Evolutionary conservation across 2,797 vertebrate species (phyloP).

Genomic region (Lagocephalus sceleratus): DNA sequence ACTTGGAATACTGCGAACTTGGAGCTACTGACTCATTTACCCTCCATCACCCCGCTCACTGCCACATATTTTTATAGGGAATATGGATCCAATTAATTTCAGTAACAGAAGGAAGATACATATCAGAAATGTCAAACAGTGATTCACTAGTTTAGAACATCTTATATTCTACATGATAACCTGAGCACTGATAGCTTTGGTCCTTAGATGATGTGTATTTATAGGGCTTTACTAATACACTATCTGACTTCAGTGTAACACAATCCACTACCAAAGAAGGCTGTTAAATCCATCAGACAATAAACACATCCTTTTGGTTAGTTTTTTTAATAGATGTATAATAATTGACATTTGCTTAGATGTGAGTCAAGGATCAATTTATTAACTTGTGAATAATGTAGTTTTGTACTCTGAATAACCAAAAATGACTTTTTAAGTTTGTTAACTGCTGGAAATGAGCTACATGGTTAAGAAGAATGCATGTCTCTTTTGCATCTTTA

Average conservation of each 20-base stretch:
- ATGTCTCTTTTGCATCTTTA: too few relatives aligned
- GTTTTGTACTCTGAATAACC: too few relatives aligned
- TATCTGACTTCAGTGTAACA: not conserved
- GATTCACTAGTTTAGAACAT: not conserved
- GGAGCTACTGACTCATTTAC: slow-evolving; percentile 40
- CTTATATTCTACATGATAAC: not conserved
- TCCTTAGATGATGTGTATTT: not conserved
- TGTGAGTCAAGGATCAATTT: too few relatives aligned
- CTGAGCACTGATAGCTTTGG: not conserved
- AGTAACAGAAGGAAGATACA: slow-evolving; percentile 31
- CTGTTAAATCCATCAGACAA: not conserved
- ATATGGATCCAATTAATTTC: slow-evolving; percentile 50
- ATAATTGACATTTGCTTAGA: too few relatives aligned
- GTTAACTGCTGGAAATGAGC: too few relatives aligned
- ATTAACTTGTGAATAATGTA: too few relatives aligned
- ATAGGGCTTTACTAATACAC: not conserved
- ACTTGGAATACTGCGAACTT: slow-evolving; percentile 66
- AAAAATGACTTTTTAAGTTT: too few relatives aligned
- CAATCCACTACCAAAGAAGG: not conserved
- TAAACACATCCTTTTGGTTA: too few relatives aligned
- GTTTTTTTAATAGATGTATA: too few relatives aligned
- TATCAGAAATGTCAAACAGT: slow-evolving; percentile 29
- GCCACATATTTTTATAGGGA: slow-evolving; percentile 47
- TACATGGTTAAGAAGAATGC: too few relatives aligned
- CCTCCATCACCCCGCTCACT: slow-evolving; percentile 8